Evolutionary conservation across 2,888 invertebrate species (phyloP).

Genomic region (Zelleria hepariella): DNA sequence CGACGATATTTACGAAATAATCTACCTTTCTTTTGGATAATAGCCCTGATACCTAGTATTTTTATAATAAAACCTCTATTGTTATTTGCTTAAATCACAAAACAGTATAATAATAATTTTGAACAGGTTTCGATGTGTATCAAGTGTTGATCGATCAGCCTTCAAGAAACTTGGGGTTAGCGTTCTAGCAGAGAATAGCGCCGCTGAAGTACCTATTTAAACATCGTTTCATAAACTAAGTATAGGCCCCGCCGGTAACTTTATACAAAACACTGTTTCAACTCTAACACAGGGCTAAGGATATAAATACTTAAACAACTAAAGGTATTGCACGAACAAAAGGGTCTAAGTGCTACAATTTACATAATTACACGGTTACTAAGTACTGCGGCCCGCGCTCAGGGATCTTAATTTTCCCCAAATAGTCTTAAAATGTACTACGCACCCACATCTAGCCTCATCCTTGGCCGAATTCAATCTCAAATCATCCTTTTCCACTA

Average conservation of each 20-base stretch:
- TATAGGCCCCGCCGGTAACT: slow-evolving; percentile 26
- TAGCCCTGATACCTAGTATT: no score
- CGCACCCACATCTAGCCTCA: background rate
- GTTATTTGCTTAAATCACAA: no score
- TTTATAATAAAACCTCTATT: no score
- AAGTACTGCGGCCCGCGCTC: background rate
- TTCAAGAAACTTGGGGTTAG: background rate
- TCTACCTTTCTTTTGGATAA: background rate
- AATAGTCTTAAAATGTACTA: background rate
- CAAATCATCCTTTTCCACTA: no score
- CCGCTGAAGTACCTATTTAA: background rate
- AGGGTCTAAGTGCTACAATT: slow-evolving; percentile 50
- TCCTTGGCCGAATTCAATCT: no score
- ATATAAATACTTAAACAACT: slow-evolving; percentile 64
- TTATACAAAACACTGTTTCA: slow-evolving; percentile 40
- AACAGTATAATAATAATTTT: no score
- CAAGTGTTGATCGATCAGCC: background rate
- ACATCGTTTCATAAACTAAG: background rate
- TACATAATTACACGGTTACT: slow-evolving; percentile 58
- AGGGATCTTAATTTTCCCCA: no score
- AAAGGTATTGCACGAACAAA: slow-evolving; percentile 66
- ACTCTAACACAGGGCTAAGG: slow-evolving; percentile 50
- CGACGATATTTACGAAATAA: background rate
- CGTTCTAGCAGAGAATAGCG: background rate
- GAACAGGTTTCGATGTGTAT: no score